Percentiles rank a stretch among this genome's conserved stretches.
Conservation (phyloP, 2,113 vertebrate genomes). For the Tonatia bakeri region DNA sequence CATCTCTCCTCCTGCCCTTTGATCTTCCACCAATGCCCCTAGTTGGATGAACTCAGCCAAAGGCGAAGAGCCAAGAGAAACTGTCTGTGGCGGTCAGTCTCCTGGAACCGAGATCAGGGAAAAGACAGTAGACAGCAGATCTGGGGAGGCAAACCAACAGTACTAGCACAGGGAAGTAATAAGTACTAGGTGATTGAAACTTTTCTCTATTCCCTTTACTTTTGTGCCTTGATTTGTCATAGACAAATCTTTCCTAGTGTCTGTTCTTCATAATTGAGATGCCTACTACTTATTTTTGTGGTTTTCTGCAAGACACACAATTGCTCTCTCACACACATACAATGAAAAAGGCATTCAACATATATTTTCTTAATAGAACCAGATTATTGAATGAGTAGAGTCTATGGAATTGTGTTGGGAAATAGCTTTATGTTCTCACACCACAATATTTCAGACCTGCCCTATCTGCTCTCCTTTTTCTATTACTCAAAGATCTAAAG, state of each 20-base stretch:
- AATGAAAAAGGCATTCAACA: not conserved
- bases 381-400: not conserved
- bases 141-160: not conserved
- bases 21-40: not conserved
- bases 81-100: not conserved
- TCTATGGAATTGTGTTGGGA: not conserved
- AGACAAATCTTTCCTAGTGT: not conserved
- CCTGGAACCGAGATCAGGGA: not conserved
- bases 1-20: not conserved
- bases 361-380: not conserved
- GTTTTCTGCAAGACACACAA: not conserved
- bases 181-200: not conserved
- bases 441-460: not conserved
- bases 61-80: not conserved
- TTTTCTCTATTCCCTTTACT: not conserved
- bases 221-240: not conserved
- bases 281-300: not conserved
- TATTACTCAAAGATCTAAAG: not conserved
- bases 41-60: not conserved
- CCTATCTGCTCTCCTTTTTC: not conserved
- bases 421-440: not conserved
- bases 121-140: not conserved
- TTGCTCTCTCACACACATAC: not conserved
- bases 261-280: not conserved
- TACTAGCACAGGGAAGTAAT: not conserved